Conservation (phyloP, 2,888 invertebrate genomes). For the Uloborus plumipes region DNA sequence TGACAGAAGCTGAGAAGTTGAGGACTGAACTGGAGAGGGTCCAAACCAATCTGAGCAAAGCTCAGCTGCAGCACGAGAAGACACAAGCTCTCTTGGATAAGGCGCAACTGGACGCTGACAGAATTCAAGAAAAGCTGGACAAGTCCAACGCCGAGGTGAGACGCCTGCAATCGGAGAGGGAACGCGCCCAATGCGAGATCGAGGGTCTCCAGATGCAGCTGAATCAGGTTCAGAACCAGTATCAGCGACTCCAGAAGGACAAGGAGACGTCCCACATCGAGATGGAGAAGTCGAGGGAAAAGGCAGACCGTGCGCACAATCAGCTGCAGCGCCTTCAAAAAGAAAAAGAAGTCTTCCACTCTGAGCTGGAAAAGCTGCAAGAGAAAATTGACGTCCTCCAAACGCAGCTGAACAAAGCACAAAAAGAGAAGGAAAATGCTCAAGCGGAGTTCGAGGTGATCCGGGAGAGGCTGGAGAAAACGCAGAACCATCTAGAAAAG, state of each 20-base stretch:
- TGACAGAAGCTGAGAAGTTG: slow-evolving; percentile 68
- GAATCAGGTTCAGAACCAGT: slow-evolving; percentile 87
- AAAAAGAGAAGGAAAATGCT: slow-evolving; percentile 86
- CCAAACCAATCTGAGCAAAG: slow-evolving; percentile 90
- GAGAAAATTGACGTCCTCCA: slow-evolving; percentile 86
- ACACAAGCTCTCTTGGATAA: slow-evolving; percentile 89
- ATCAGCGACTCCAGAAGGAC: slow-evolving; percentile 89
- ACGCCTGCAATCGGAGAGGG: slow-evolving; percentile 83
- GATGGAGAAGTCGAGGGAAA: slow-evolving; percentile 87
- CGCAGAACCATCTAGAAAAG: slow-evolving; percentile 70
- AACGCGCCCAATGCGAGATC: slow-evolving; percentile 90
- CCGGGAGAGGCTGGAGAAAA: slow-evolving; percentile 90
- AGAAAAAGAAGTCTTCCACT: slow-evolving; percentile 86
- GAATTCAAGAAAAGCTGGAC: slow-evolving; percentile 70
- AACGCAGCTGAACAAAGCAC: slow-evolving; percentile 84
- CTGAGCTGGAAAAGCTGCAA: slow-evolving; percentile 84
- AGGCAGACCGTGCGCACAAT: slow-evolving; percentile 87
- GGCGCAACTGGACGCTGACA: slow-evolving; percentile 76
- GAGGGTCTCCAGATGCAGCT: slow-evolving; percentile 91
- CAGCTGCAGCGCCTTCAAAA: slow-evolving; percentile 85
- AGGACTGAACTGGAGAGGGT: slow-evolving; percentile 69
- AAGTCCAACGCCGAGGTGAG: slow-evolving; percentile 67
- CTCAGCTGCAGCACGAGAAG: slow-evolving; percentile 92
- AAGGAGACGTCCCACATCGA: slow-evolving; percentile 87
- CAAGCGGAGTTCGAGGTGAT: slow-evolving; percentile 88